Base-by-base conservation (phyloP, 2,888 invertebrate genomes). In the Aproaerema taeniolella region DNA sequence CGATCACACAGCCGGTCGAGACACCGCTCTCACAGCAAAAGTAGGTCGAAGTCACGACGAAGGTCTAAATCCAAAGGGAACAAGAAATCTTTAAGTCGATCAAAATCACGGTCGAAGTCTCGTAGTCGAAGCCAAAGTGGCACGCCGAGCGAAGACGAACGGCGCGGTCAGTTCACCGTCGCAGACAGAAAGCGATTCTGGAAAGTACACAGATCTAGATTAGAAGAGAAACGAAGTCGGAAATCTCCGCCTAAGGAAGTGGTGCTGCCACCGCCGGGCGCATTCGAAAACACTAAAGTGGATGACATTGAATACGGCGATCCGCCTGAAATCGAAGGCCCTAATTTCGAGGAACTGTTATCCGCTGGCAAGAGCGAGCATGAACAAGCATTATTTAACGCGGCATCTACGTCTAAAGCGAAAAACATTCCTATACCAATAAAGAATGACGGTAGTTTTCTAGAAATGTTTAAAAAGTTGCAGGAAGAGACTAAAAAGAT, bases 391-490 rank as follows among this genome's bases (percentile, higher is more conserved):
- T 42, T 64, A 42, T 62, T 58, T 2, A 57, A 60, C 26, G 57
- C 66, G 2, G 50, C 65, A n/a, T 72, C 78, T 1, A 56, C 71
- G 2, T 80, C 89, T 38, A 89, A 85, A 39, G 74, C 86, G 2
- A 89, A 89, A 9, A 65, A 86, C 15, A 79, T 88, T 24, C 79
- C 87, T 31, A 91, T 94, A 60, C 90, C 91, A 0, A 94, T 94
- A 60, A 94, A 93, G 64, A 96, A 96, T 70, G 96, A 96, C 67
- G 96, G 96, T 2, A 94, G 95, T 47, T 96, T 96, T 65, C 85
- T 96, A 61, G 96, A 96, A 71, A 93, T 95, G 90, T 96, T 96
- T 60, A 96, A 96, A 74, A 95, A 93, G 69, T 92, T 96, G 93
- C 93, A 94, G 60, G 92, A 92, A 50, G 81, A 87, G 37, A 78